Evolutionary conservation across 2,113 vertebrate genomes (phyloP).

Genomic region (Bombycilla garrulus): DNA sequence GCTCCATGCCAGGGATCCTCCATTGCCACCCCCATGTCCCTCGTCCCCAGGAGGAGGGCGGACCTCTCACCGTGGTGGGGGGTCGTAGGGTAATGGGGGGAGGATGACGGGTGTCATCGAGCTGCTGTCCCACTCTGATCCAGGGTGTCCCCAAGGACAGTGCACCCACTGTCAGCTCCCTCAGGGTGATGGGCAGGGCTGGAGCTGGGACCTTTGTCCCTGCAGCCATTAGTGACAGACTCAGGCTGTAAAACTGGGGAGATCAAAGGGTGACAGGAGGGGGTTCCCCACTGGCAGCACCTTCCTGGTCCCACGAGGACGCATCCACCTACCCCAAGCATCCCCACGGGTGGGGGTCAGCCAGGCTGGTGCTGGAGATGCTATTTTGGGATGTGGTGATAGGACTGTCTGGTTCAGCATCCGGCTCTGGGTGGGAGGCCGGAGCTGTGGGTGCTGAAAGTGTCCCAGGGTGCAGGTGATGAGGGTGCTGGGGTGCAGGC

Average conservation of each 20-base stretch:
- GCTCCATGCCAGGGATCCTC: rapidly evolving
- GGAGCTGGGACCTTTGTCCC: slow-evolving; percentile 9
- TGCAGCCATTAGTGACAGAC: background rate
- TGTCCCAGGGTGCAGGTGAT: background rate
- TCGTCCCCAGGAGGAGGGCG: background rate
- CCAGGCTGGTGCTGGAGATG: no score
- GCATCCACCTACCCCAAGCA: background rate
- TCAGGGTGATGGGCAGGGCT: rapidly evolving
- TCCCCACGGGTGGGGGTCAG: rapidly evolving
- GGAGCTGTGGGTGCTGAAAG: background rate
- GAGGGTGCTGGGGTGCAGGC: background rate
- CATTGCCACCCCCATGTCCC: background rate
- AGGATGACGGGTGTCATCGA: rapidly evolving
- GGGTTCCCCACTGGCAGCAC: rapidly evolving
- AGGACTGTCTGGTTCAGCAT: background rate
- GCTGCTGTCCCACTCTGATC: background rate
- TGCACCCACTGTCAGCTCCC: rapidly evolving
- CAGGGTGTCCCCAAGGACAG: background rate
- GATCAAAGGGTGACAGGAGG: background rate
- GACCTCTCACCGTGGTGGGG: rapidly evolving
- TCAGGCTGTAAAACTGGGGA: background rate
- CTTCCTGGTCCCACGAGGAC: background rate
- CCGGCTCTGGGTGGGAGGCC: background rate
- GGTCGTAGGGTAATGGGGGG: rapidly evolving
- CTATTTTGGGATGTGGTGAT: background rate